These are phyloP conservation scores for Rotaria magnacalcarata DNA, from an alignment of 2,888 invertebrate genomes.

Conservation along the genomic window DNA sequence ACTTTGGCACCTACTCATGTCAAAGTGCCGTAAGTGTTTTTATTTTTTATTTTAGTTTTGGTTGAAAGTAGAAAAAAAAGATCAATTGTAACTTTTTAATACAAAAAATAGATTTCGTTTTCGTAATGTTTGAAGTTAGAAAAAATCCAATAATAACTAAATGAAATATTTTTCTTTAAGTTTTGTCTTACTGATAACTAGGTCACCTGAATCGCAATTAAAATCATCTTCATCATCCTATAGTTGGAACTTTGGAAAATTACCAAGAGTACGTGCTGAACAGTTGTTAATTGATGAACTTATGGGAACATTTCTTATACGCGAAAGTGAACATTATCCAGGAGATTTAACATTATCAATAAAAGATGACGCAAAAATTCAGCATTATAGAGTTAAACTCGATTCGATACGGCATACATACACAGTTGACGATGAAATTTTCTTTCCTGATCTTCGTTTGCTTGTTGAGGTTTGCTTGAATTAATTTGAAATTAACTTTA, in stretches of 20 bases:
- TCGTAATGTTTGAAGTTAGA: too few relatives aligned
- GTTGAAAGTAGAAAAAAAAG: too few relatives aligned
- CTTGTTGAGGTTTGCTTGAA: slow-evolving; percentile 35
- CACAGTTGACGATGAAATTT: slow-evolving; percentile 44
- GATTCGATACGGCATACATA: slow-evolving; percentile 31
- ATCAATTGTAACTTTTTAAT: too few relatives aligned
- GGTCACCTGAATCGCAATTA: too few relatives aligned
- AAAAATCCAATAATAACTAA: too few relatives aligned
- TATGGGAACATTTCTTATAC: slow-evolving; percentile 44
- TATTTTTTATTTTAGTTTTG: too few relatives aligned
- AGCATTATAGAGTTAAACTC: slow-evolving; percentile 44
- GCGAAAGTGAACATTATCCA: slow-evolving; percentile 46
- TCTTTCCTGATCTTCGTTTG: slow-evolving; percentile 39
- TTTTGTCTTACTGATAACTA: too few relatives aligned
- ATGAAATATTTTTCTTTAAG: too few relatives aligned
- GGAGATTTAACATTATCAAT: slow-evolving; percentile 46
- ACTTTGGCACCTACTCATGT: neutral
- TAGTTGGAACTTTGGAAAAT: slow-evolving; percentile 43
- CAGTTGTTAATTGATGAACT: slow-evolving; percentile 38
- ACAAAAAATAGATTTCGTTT: too few relatives aligned
- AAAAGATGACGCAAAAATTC: slow-evolving; percentile 42
- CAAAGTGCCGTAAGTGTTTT: neutral
- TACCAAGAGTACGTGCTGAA: slow-evolving; percentile 42
- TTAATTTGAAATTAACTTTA: too few relatives aligned
- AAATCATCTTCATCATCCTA: neutral